Base-by-base conservation (phyloP, 2,888 invertebrate genomes). In the Hymenopus coronatus region DNA sequence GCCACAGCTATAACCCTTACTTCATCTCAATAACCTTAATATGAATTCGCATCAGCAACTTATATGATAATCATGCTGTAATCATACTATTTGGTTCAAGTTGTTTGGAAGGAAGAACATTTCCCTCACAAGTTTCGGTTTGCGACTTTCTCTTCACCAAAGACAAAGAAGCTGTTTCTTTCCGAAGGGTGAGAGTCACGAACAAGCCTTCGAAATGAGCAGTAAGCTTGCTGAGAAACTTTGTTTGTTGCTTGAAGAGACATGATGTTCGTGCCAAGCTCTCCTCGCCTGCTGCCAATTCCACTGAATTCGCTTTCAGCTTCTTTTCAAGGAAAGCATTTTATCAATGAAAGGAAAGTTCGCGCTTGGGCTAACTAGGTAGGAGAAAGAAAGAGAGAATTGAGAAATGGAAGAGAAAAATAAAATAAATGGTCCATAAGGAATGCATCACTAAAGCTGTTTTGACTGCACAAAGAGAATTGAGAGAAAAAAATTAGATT, bases 281-380 rank as follows among this genome's bases (percentile, higher is more conserved):
- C n/a, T 27, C 87, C 33, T 27, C 27, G 28, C 82, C 40, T 28
- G 33, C 40, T 28, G 33, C 33, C 82, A 87, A 87, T 87, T 87
- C 82, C 82, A 87, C 82, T 87, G 82, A 87, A 87, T 87, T 87
- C 87, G 82, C 87, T 87, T 87, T 87, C 81, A 87, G 87, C 82
- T 28, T 82, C 87, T 87, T 87, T 82, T 82, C 33, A 27, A n/a
- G 82, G 33, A 87, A 87, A 3, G 20, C 2, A 87, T 87, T 87
- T 87, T 28, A 87, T 87, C 87, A 87, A 87, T 33, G 87, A 87
- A 70, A 87, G 87, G n/a, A 87, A 87, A 87, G 87, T 87, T 87
- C 87, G 33, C 87, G 40, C 87, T 70, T 87, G 28, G 28, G 15
- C 87, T 87, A 87, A 87, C 82, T 87, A 82, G 87, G 33, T 14